Evolutionary conservation across 2,797 vertebrate species (phyloP).

Genomic region (Schizopygopsis pylzovi): DNA sequence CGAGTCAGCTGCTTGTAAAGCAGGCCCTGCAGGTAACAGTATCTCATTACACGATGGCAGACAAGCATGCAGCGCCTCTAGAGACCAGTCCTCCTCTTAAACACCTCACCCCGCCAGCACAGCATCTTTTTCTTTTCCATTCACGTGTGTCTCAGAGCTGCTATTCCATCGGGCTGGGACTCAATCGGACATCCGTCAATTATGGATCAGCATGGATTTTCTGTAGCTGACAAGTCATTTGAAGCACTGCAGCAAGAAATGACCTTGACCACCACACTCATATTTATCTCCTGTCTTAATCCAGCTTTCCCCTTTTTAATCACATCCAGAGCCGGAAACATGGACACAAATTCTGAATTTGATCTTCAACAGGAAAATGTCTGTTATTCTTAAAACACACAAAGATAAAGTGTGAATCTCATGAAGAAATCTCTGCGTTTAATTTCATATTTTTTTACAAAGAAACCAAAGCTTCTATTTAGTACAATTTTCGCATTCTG

Average conservation of each 20-base stretch:
- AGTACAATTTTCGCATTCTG: not conserved
- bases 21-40: not conserved
- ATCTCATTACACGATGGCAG: conserved; percentile 22
- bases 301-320: not conserved
- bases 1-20: conserved; percentile 41
- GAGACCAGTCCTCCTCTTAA: conserved; percentile 8
- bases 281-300: conserved; percentile 1
- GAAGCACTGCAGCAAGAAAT: not conserved
- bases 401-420: not conserved
- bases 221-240: not conserved
- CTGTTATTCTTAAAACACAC: not conserved
- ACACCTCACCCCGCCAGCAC: not conserved
- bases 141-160: not conserved
- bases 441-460: too few species aligned
- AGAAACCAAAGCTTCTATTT: not conserved
- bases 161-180: conserved; percentile 13
- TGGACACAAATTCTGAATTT: not conserved
- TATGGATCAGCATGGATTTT: conserved; percentile 2
- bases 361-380: not conserved
- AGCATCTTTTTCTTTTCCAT: conserved; percentile 11
- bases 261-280: not conserved
- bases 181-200: not conserved
- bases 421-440: not conserved
- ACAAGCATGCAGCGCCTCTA: not conserved
- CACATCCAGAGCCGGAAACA: not conserved